Conservation (phyloP, 1,140 invertebrate species). For the Trichomalopsis sarcophagae region DNA sequence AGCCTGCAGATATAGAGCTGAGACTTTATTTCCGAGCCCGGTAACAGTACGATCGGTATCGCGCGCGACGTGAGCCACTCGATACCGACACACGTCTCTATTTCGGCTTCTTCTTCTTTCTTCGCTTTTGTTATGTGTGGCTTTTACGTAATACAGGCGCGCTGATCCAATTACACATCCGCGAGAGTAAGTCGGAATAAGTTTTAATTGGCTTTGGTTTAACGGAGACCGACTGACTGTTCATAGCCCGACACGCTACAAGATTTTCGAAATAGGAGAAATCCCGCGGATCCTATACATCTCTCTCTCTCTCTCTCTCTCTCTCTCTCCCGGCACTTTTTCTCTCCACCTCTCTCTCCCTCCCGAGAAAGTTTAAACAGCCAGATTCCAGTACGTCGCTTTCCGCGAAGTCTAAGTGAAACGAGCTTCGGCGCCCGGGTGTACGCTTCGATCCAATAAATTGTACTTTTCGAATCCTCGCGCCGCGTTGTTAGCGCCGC, state of each 20-base stretch:
- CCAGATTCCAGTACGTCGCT: not conserved
- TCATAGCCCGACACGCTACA: not conserved
- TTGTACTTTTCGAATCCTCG: constrained; percentile 33
- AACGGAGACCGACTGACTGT: not conserved
- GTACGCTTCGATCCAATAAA: constrained; percentile 27
- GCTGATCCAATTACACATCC: not conserved
- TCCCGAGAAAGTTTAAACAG: constrained; percentile 4
- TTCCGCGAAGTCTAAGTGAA: constrained; percentile 20
- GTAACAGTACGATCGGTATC: not conserved
- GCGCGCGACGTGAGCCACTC: not conserved
- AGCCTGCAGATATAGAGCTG: too few relatives aligned
- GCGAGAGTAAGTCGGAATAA: not conserved
- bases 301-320: not conserved
- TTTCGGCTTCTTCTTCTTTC: not conserved
- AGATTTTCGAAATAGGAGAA: constrained; percentile 13
- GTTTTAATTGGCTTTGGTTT: not conserved
- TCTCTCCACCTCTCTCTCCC: not conserved
- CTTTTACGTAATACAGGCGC: too few relatives aligned
- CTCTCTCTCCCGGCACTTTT: not conserved
- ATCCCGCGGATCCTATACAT: not conserved
- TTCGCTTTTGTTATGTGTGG: too few relatives aligned
- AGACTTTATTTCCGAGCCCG: too few relatives aligned
- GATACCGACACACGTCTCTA: not conserved
- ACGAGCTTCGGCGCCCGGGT: not conserved
- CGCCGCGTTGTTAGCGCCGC: not conserved